Evolutionary conservation across 2,888 invertebrate species (phyloP), one percentile per base, ranked within the genome.

Genomic region (Xanthorhoe designata): DNA sequence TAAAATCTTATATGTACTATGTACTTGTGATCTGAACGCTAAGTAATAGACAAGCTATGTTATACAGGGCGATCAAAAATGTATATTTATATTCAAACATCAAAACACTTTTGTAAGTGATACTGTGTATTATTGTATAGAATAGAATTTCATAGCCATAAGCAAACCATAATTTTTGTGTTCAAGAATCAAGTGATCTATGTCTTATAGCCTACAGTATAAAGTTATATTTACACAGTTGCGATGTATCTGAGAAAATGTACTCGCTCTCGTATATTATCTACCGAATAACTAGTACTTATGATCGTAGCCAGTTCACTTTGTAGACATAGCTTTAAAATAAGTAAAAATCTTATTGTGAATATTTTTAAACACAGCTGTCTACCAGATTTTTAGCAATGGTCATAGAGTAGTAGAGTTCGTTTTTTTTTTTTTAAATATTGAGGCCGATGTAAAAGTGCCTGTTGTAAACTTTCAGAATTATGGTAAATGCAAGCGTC

Each of bases 91-190:
- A 78, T 81, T 80, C 64, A 76, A 78, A 72, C 69, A 76, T 73
- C 70, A 71, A 60, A 61, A 61, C 67, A 66, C 61, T 64, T 29
- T 73, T 63, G 75, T 63, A 80, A 80, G 81, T 84, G 78, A 82
- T 83, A 82, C 73, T 78, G 75, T 78, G 74, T 77, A n/a, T n/a
- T n/a, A n/a, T n/a, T n/a, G n/a, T n/a, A 78, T 77, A 78, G 77
- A 74, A 75, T 72, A 79, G 66, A 74, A 80, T 82, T 82, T 78
- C 76, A 79, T 84, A 87, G 84, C 82, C 79, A 67, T 88, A 87
- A 87, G 86, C 78, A 75, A 80, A 83, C 80, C 79, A 79, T 86
- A 63, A 79, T 83, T 85, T 42, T 87, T 86, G 87, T 88, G 87
- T 88, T 88, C 87, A 87, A 79, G 64, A 74, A 83, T 76, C 75